These are phyloP conservation scores for Paramisgurnus dabryanus DNA, from an alignment of 2,113 vertebrate species.

Conservation along the genomic window DNA sequence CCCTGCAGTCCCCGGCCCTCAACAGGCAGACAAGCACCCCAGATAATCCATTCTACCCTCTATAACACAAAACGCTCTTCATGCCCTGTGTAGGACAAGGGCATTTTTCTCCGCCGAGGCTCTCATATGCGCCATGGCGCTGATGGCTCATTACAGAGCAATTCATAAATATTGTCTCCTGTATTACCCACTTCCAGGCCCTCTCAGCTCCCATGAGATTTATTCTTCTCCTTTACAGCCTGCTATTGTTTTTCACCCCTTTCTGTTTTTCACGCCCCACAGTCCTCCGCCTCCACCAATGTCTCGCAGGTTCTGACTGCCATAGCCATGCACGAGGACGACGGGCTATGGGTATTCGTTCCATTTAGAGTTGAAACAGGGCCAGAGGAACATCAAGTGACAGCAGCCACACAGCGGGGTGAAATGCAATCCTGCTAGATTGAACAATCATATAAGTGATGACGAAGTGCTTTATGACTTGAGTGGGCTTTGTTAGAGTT, in stretches of 20 bases:
- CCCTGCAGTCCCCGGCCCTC: slow-evolving; percentile 66
- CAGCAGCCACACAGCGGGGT: slow-evolving; percentile 42
- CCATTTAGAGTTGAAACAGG: slow-evolving; percentile 72
- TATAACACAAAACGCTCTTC: slow-evolving; percentile 51
- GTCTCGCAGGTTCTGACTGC: slow-evolving; percentile 36
- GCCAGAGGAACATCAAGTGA: slow-evolving; percentile 70
- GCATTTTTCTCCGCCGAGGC: slow-evolving; percentile 59
- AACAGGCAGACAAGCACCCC: slow-evolving; percentile 66
- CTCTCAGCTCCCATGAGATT: slow-evolving; percentile 53
- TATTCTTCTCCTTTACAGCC: slow-evolving; percentile 54
- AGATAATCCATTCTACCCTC: slow-evolving; percentile 72
- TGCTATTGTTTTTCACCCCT: slow-evolving; percentile 49
- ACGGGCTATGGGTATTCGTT: slow-evolving; percentile 54
- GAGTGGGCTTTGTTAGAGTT: slow-evolving; percentile 62
- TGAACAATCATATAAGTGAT: slow-evolving; percentile 77
- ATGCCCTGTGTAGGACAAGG: slow-evolving; percentile 59
- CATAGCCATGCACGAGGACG: slow-evolving; percentile 53
- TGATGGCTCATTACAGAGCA: slow-evolving; percentile 68
- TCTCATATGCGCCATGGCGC: slow-evolving; percentile 60
- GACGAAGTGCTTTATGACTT: slow-evolving; percentile 78
- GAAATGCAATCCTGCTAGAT: slow-evolving; percentile 72
- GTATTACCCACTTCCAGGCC: slow-evolving; percentile 52
- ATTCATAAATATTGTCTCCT: slow-evolving; percentile 68
- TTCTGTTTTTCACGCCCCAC: slow-evolving; percentile 34
- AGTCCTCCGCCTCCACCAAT: slow-evolving; percentile 31